phyloP scores from a whole-genome alignment of 2,113 vertebrate genomes.

The Pongo abelii region DNA sequence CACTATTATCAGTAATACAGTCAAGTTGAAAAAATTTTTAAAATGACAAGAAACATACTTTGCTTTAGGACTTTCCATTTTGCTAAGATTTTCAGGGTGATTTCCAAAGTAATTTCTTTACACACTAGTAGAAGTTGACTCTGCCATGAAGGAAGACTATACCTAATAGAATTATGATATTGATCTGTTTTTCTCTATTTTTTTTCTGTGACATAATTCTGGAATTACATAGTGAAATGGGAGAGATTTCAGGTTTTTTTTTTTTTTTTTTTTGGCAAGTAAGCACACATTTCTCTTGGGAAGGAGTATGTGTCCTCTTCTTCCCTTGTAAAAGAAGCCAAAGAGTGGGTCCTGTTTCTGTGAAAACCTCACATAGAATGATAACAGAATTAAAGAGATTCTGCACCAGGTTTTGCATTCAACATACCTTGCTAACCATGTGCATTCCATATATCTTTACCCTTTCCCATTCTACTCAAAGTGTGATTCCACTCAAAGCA shows the following conservation, averaged over 20 bases:
- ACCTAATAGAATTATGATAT: neutral
- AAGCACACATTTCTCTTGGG: neutral
- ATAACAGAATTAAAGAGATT: neutral
- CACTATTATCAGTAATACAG: neutral
- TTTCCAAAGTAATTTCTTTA: neutral
- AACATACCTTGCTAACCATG: neutral
- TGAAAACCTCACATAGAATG: neutral
- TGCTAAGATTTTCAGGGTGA: neutral
- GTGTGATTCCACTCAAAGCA: too few relatives aligned
- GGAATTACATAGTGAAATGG: neutral
- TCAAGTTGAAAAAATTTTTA: neutral
- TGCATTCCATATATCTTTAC: neutral
- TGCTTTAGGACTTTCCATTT: slow-evolving; percentile 1
- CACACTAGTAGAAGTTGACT: neutral
- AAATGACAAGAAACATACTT: neutral
- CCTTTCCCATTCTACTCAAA: neutral
- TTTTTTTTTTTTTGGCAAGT: neutral
- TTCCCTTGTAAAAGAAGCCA: neutral
- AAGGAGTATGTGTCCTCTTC: neutral
- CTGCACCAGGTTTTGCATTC: neutral
- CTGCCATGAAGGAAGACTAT: neutral
- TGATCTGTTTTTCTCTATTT: neutral
- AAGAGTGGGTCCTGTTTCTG: neutral
- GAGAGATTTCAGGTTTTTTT: neutral
- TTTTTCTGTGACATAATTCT: neutral